A percentile compares a stretch with the other conserved stretches of the same genome.
These are phyloP conservation scores for Himantopus leucocephalus DNA, from an alignment of 2,113 vertebrate genomes.

Conservation along the genomic window DNA sequence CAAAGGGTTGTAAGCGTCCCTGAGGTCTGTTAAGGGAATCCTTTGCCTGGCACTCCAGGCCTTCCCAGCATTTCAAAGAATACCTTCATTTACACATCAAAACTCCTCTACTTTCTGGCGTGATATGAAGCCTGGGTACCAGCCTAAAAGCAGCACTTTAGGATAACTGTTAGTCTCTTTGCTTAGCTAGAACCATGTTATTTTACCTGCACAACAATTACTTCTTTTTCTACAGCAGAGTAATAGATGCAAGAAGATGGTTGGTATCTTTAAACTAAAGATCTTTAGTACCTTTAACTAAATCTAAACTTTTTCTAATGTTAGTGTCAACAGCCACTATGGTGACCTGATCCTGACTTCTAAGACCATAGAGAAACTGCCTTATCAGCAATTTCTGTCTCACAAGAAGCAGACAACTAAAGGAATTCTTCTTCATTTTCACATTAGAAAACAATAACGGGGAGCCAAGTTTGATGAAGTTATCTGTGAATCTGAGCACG, in stretches of 20 bases:
- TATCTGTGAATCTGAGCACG: background rate
- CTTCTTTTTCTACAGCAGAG: background rate
- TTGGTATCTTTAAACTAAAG: background rate
- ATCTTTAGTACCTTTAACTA: background rate
- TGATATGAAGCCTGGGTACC: background rate
- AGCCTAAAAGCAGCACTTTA: background rate
- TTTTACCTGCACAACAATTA: background rate
- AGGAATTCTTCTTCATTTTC: background rate
- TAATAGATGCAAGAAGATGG: background rate
- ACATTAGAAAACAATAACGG: background rate
- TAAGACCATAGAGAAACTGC: background rate
- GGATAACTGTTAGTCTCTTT: background rate
- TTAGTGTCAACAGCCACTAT: background rate
- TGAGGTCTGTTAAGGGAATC: background rate
- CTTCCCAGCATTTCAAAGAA: background rate
- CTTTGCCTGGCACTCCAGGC: background rate
- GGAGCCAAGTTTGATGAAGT: background rate
- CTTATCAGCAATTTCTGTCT: background rate
- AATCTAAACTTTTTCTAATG: background rate
- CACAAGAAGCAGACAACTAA: background rate
- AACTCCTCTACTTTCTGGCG: background rate
- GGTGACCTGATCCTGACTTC: background rate
- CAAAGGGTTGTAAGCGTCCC: background rate
- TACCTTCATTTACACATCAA: slow-evolving; percentile 18
- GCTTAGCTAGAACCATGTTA: background rate